Percentiles rank a stretch among this genome's conserved stretches.
Conservation (phyloP, 30 jellyfish, hydroid and myxozoan genomes). For the Chironex yamaguchii region DNA sequence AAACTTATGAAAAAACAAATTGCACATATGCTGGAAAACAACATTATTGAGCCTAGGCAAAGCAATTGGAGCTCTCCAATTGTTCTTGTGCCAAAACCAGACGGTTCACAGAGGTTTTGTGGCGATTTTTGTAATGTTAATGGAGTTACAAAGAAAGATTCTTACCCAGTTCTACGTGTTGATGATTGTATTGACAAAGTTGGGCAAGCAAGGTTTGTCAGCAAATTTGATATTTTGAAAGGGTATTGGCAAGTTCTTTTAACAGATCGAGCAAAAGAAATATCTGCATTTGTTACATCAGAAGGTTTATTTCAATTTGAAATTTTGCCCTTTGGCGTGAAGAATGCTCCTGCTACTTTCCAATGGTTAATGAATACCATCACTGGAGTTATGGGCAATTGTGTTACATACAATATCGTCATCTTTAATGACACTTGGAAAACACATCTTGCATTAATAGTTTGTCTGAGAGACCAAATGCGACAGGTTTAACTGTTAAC, state of each 20-base stretch:
- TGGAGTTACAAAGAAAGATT: conserved; percentile 65
- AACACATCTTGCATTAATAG: conserved; percentile 51
- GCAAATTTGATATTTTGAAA: conserved; percentile 58
- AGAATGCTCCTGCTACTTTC: conserved; percentile 75
- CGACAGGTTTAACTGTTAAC: conserved; percentile 41
- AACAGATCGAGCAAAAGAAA: conserved; percentile 28
- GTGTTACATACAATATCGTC: conserved; percentile 67
- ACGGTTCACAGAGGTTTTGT: conserved; percentile 68
- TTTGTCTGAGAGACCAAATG: neutral
- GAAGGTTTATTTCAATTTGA: conserved; percentile 60
- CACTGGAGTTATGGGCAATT: conserved; percentile 39
- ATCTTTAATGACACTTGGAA: conserved; percentile 33
- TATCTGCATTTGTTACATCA: conserved; percentile 69
- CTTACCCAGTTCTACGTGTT: conserved; percentile 59
- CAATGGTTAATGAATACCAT: conserved; percentile 68
- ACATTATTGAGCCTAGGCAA: conserved; percentile 38
- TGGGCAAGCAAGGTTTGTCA: conserved; percentile 22
- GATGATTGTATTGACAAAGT: conserved; percentile 57
- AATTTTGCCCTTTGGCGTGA: conserved; percentile 68
- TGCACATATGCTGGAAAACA: conserved; percentile 39
- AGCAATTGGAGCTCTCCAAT: conserved; percentile 82
- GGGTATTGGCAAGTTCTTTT: conserved; percentile 73
- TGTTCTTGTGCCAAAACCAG: conserved; percentile 64
- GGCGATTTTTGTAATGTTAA: conserved; percentile 62
- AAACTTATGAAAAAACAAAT: conserved; percentile 16